Conservation (phyloP, 1,140 invertebrate genomes). For the Coboldia fuscipes region DNA sequence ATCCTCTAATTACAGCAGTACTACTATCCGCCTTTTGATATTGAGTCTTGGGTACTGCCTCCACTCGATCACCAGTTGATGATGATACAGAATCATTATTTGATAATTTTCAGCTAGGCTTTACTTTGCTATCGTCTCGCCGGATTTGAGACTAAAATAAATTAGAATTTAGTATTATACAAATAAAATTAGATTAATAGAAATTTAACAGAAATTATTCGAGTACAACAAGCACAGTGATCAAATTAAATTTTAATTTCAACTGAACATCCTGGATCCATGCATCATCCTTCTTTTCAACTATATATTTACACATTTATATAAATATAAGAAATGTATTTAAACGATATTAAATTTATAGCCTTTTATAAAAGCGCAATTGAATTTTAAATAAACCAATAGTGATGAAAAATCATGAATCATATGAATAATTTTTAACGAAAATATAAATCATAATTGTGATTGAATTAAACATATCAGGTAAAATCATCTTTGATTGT, state of each 20-base stretch:
- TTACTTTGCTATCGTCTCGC: constrained; percentile 20
- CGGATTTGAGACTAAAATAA: constrained; percentile 16
- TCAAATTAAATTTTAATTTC: too few species aligned
- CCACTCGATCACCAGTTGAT: constrained; percentile 4
- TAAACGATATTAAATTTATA: too few species aligned
- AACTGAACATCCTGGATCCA: too few species aligned
- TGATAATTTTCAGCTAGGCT: constrained; percentile 22
- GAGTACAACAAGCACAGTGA: not conserved
- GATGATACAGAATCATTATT: constrained; percentile 4
- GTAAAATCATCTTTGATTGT: too few species aligned
- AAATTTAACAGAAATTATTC: not conserved
- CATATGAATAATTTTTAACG: too few species aligned
- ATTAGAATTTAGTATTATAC: not conserved
- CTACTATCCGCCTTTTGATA: not conserved
- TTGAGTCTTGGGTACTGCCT: not conserved
- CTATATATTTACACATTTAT: not conserved
- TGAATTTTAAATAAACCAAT: too few species aligned
- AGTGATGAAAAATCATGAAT: too few species aligned
- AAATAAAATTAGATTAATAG: not conserved
- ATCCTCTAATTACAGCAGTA: too few species aligned
- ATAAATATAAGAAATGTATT: too few species aligned
- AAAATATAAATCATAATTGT: too few species aligned
- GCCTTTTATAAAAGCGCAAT: too few species aligned
- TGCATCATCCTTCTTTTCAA: not conserved
- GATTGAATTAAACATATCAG: too few species aligned